Evolutionary conservation across 2,113 vertebrate species (phyloP).

Genomic region (Ploceus nigricollis): DNA sequence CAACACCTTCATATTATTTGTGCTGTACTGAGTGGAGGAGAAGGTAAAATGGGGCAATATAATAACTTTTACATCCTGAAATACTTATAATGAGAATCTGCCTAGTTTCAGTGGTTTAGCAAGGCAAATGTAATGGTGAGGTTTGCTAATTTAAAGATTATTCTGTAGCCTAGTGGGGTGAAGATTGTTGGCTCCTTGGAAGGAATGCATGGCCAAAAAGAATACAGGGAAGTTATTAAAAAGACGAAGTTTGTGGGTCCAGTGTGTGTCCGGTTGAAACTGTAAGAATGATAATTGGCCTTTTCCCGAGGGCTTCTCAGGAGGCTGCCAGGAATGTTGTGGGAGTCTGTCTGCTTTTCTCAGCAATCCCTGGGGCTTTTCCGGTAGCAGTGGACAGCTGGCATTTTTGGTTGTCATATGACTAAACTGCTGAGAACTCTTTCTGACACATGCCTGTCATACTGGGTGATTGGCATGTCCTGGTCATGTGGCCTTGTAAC

Average conservation of each 20-base stretch:
- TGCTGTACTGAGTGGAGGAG: neutral
- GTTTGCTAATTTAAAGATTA: neutral
- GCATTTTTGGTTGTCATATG: neutral
- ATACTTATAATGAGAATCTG: neutral
- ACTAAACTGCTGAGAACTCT: neutral
- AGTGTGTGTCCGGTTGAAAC: neutral
- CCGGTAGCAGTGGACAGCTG: rapidly evolving
- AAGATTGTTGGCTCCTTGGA: neutral
- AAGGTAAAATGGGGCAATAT: neutral
- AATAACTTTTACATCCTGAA: neutral
- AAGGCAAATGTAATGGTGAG: neutral
- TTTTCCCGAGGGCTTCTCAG: neutral
- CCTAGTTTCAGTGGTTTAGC: neutral
- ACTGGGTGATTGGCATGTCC: neutral
- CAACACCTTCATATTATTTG: neutral
- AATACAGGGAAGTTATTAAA: neutral
- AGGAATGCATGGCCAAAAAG: neutral
- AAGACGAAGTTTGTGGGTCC: neutral
- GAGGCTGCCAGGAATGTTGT: neutral
- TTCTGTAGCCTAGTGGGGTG: neutral
- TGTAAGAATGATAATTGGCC: neutral
- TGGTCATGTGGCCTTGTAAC: neutral
- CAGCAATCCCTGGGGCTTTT: neutral
- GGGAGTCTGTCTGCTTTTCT: neutral
- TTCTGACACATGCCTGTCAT: neutral